Base-by-base conservation (phyloP, 2,888 invertebrate genomes). In the Chalcosyrphus nemorum region DNA sequence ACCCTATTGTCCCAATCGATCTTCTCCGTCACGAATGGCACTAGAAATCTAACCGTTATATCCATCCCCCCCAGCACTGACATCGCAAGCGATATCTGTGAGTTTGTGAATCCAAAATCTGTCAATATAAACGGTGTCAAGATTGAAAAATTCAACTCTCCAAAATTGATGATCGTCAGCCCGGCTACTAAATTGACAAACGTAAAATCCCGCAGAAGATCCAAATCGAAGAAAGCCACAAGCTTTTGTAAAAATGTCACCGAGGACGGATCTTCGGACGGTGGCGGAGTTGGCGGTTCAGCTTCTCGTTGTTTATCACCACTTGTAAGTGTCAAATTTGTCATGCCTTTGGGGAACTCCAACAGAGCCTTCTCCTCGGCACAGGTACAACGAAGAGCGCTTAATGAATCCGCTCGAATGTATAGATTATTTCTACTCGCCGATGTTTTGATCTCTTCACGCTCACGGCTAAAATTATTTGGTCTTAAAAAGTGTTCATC, bases 131-230 rank as follows among this genome's bases (percentile, higher is more conserved):
- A 95, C 0, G 95, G 95, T 0, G 95, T 95, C 57, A 95, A 88
- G 57, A 95, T 93, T 1, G 95, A 94, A 89, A 95, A 95, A 89
- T 95, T 95, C 4, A 95, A 87, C 89, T 95, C 95, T 3, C 94
- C 94, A 87, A 95, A 95, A 88, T 94, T 94, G 0, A 95, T 95
- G 41, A 95, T 91, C 0, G 95, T 95, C 56, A 95, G 92, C 0
- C 95, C 95, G 66, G 95, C 88, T 92, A 95, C 95, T 11, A 95
- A 91, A 87, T 95, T 95, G 2, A 95, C 93, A 87, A 94, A 95
- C 2, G 94, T 93, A 11, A 93, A 93, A 90, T 95, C 95, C 86
- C 93, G 93, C 68, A 95, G 89, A 59, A 95, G 92, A 89, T 94
- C 94, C 77, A 95, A 92, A 89, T 95, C 95, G 87, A 95, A 95